Evolutionary conservation across 2,113 vertebrate species (phyloP).

Genomic region (Antechinus flavipes): DNA sequence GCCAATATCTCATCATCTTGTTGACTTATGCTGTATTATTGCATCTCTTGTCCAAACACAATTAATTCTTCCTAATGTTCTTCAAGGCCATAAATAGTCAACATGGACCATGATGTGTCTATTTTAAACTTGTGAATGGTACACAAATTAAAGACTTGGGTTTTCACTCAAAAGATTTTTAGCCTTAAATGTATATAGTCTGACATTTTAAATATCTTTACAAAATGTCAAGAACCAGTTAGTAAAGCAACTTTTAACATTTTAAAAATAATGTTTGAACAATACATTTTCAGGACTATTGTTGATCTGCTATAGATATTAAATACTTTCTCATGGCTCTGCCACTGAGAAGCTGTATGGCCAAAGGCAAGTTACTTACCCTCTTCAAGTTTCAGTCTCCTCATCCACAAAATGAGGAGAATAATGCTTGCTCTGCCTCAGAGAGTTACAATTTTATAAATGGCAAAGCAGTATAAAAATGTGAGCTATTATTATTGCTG

Average conservation of each 20-base stretch:
- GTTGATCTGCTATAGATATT: not conserved
- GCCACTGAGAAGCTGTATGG: not conserved
- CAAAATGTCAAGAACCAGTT: conserved; percentile 75
- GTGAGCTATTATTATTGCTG: not conserved
- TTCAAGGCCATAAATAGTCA: conserved; percentile 65
- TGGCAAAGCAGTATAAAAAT: not conserved
- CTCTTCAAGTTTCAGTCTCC: not conserved
- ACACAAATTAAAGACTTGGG: conserved; percentile 70
- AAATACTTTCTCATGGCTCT: not conserved
- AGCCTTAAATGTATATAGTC: conserved; percentile 67
- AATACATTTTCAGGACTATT: conserved; percentile 40
- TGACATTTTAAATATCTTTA: conserved; percentile 77
- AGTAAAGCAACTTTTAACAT: conserved; percentile 66
- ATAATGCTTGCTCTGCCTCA: not conserved
- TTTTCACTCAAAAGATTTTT: conserved; percentile 71
- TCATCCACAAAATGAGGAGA: not conserved
- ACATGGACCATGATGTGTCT: conserved; percentile 52
- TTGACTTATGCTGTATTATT: not conserved
- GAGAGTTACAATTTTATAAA: not conserved
- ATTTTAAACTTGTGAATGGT: conserved; percentile 75
- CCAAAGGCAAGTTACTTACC: not conserved
- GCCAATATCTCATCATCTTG: not conserved
- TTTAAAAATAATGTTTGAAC: conserved; percentile 57
- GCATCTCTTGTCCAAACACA: conserved; percentile 59
- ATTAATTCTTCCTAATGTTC: conserved; percentile 63